These are phyloP conservation scores for Neodontobutis hainanensis DNA, from an alignment of 2,113 vertebrate genomes.

Conservation along the genomic window DNA sequence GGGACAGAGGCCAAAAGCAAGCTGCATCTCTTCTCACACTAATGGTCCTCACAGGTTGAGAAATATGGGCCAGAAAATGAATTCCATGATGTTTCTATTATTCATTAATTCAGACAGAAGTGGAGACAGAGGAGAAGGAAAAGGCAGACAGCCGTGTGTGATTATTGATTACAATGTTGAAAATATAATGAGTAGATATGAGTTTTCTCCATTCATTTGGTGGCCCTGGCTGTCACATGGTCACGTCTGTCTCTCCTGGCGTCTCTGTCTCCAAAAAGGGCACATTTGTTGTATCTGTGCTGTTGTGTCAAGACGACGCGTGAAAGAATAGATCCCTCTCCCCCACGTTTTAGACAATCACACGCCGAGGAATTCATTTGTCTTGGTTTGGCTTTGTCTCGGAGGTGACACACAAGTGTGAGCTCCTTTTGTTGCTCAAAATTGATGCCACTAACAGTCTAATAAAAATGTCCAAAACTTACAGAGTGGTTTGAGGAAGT, in stretches of 20 bases:
- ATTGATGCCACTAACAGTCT: slow-evolving; percentile 72
- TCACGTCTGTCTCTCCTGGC: slow-evolving; percentile 42
- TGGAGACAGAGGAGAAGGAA: slow-evolving; percentile 31
- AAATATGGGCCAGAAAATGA: slow-evolving; percentile 61
- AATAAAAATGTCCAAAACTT: slow-evolving; percentile 76
- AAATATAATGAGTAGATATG: slow-evolving; percentile 69
- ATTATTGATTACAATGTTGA: slow-evolving; percentile 72
- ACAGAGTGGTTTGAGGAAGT: slow-evolving; percentile 57
- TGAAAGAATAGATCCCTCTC: slow-evolving; percentile 51
- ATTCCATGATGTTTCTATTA: slow-evolving; percentile 69
- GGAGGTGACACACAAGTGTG: slow-evolving; percentile 64
- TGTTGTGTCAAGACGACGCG: slow-evolving; percentile 64
- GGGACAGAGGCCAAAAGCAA: slow-evolving; percentile 58
- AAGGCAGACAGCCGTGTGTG: slow-evolving; percentile 27
- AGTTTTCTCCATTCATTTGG: slow-evolving; percentile 44
- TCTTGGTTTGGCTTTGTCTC: slow-evolving; percentile 79
- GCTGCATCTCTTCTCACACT: slow-evolving; percentile 42
- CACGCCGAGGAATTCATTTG: slow-evolving; percentile 72
- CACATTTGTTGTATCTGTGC: slow-evolving; percentile 68
- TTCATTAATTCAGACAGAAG: slow-evolving; percentile 65
- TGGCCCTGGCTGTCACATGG: slow-evolving; percentile 37
- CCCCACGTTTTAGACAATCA: slow-evolving; percentile 64
- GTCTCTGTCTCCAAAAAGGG: slow-evolving; percentile 64
- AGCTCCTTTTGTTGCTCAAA: slow-evolving; percentile 68
- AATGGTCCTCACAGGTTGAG: slow-evolving; percentile 47